These are phyloP conservation scores for Panthera uncia DNA, from an alignment of 2,113 vertebrate genomes.

Conservation along the genomic window DNA sequence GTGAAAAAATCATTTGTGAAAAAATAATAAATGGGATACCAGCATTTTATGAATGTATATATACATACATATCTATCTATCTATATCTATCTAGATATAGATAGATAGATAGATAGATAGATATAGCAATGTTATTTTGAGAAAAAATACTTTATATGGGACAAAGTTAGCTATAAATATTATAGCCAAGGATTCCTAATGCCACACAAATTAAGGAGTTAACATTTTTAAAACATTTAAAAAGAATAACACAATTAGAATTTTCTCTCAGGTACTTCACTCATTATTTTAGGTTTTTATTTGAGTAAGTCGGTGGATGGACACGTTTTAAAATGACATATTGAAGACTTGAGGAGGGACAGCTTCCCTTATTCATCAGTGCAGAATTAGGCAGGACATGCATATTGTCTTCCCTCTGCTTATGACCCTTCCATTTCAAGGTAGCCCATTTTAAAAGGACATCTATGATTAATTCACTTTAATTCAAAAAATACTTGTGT, in stretches of 20 bases:
- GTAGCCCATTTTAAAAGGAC: neutral
- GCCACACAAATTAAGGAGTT: neutral
- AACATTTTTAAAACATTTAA: neutral
- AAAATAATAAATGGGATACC: conserved; percentile 44
- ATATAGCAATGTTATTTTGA: conserved; percentile 2
- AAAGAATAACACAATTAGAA: neutral
- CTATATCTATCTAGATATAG: no score
- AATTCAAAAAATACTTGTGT: neutral
- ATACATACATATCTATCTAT: no score
- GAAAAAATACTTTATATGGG: neutral
- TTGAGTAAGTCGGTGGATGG: neutral
- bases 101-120: neutral
- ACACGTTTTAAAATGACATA: neutral
- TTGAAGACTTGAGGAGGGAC: neutral
- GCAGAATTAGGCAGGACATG: neutral
- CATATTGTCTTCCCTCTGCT: neutral
- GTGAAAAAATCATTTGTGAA: neutral
- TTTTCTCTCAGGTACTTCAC: neutral
- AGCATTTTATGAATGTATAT: neutral
- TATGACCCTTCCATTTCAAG: neutral
- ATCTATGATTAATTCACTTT: neutral
- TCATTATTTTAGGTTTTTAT: neutral
- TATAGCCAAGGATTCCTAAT: neutral
- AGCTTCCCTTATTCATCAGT: neutral
- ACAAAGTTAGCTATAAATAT: conserved; percentile 1